These are phyloP conservation scores for Mellivora capensis DNA, from an alignment of 2,113 vertebrate species.

Conservation along the genomic window DNA sequence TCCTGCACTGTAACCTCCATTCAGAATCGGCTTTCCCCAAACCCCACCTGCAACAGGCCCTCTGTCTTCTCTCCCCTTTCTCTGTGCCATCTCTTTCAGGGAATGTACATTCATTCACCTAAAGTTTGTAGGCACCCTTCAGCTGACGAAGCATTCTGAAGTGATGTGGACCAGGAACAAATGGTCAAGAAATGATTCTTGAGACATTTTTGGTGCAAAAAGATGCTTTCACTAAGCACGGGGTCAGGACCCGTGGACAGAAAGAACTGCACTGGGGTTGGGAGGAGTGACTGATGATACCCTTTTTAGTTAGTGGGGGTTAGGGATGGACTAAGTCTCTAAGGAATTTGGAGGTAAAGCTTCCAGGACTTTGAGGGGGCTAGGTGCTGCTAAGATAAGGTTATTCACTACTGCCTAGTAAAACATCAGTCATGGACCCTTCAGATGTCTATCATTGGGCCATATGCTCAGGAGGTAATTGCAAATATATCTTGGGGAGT, in stretches of 20 bases:
- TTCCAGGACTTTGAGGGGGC: neutral
- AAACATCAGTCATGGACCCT: neutral
- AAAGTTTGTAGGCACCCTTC: neutral
- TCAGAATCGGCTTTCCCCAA: neutral
- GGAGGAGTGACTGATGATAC: neutral
- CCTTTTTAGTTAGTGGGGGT: neutral
- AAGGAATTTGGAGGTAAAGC: neutral
- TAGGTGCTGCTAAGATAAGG: neutral
- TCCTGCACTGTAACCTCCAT: neutral
- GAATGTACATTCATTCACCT: neutral
- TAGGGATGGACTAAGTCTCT: neutral
- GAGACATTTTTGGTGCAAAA: neutral
- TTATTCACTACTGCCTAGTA: neutral
- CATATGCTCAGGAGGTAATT: neutral
- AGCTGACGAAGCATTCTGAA: neutral
- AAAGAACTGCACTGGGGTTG: neutral
- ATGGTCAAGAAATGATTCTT: neutral
- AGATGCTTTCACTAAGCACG: neutral
- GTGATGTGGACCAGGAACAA: neutral
- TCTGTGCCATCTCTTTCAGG: neutral
- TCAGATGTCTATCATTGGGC: neutral
- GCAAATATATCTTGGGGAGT: neutral
- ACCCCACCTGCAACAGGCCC: neutral
- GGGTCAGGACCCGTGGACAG: neutral
- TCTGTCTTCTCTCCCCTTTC: neutral